A percentile compares a stretch with the other conserved stretches of the same genome.
phyloP scores from a whole-genome alignment of 1,140 invertebrate species.

The Augochlora pura region DNA sequence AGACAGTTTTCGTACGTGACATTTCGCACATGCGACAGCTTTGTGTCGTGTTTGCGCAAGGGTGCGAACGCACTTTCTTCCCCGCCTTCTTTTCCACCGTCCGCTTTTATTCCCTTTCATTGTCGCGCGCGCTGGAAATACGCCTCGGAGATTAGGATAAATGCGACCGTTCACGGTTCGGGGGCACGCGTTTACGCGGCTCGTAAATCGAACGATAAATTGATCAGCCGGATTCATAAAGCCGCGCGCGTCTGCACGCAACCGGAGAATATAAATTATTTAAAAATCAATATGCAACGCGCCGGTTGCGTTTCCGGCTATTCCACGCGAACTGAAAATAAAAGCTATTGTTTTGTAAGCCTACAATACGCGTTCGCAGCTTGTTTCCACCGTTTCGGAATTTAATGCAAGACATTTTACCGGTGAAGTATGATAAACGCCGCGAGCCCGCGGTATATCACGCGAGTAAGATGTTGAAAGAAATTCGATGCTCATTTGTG shows the following conservation, averaged over 20 bases:
- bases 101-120: conserved; percentile 50
- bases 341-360: neutral
- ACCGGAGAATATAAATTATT: conserved; percentile 31
- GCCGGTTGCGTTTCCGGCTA: neutral
- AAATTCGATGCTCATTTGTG: too few relatives aligned
- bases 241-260: conserved; percentile 40
- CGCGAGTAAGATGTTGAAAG: too few relatives aligned
- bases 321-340: conserved; percentile 6
- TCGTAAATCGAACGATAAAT: conserved; percentile 73
- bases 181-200: conserved; percentile 57
- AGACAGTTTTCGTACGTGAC: conserved; percentile 56
- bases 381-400: neutral
- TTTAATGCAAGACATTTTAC: neutral
- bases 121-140: conserved; percentile 59
- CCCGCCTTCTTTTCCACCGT: neutral
- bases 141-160: conserved; percentile 72
- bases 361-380: neutral
- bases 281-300: conserved; percentile 16
- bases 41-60: conserved; percentile 37
- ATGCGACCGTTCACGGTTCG: conserved; percentile 46
- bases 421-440: too few relatives aligned
- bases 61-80: conserved; percentile 31
- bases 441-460: too few relatives aligned
- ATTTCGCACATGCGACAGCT: conserved; percentile 44
- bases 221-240: conserved; percentile 62